Conservation (phyloP, 2,113 vertebrate species). For the Naja naja region DNA sequence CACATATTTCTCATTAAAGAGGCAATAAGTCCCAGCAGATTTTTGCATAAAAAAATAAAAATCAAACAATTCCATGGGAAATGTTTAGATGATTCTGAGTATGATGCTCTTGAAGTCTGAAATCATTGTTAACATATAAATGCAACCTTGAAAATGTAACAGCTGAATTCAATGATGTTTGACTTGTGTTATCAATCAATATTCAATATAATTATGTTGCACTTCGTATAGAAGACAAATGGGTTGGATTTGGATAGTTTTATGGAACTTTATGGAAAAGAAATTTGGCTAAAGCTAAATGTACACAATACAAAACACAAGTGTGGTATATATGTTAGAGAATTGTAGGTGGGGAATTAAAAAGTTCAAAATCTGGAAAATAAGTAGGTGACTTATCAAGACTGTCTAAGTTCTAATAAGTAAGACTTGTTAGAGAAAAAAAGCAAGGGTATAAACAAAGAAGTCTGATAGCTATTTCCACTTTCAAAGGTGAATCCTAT, state of each 20-base stretch:
- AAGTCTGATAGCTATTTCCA: background rate
- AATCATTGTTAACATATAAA: background rate
- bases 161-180: background rate
- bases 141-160: background rate
- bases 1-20: background rate
- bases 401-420: background rate
- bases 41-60: background rate
- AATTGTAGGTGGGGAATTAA: background rate
- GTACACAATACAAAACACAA: background rate
- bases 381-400: background rate
- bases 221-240: background rate
- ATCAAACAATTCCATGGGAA: background rate
- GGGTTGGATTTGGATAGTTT: background rate
- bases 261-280: background rate
- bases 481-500: background rate
- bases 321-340: background rate
- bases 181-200: background rate
- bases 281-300: background rate
- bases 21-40: background rate
- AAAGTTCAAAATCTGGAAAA: conserved; percentile 11
- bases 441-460: background rate
- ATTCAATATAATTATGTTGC: background rate
- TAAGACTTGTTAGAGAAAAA: background rate
- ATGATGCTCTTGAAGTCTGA: background rate
- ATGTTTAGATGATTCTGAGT: background rate